These are phyloP conservation scores for Microcebus jonahi DNA, from an alignment of 2,113 vertebrate species.

Conservation along the genomic window DNA sequence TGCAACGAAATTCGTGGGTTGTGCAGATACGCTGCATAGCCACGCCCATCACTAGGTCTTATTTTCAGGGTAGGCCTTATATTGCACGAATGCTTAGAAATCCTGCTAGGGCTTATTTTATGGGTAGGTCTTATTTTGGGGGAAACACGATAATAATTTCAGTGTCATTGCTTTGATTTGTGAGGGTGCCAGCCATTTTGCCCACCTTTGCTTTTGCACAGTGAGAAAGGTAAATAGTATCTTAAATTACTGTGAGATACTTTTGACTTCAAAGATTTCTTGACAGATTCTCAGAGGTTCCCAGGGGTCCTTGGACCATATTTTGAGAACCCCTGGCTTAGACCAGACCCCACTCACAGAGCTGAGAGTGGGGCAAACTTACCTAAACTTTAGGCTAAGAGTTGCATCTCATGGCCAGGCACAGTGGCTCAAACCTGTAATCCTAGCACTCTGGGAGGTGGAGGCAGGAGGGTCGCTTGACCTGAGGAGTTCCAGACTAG, in stretches of 20 bases:
- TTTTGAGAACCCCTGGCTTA: background rate
- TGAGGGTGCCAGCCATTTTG: background rate
- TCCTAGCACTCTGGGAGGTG: too few relatives aligned
- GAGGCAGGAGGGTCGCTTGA: too few relatives aligned
- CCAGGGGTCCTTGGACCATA: background rate
- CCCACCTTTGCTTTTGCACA: background rate
- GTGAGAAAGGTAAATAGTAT: background rate
- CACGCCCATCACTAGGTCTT: too few relatives aligned
- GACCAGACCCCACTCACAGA: background rate
- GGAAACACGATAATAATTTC: background rate
- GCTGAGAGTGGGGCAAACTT: background rate
- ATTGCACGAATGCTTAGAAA: too few relatives aligned
- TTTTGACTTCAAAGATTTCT: background rate
- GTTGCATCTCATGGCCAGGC: background rate
- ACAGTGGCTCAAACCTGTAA: too few relatives aligned
- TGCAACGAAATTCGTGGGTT: too few relatives aligned
- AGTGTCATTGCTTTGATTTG: background rate
- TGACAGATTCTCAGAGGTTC: background rate
- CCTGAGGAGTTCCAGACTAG: too few relatives aligned
- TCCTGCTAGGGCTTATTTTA: too few relatives aligned
- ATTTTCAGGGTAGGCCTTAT: too few relatives aligned
- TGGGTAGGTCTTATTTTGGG: too few relatives aligned
- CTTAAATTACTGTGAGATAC: background rate
- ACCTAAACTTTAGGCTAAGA: background rate
- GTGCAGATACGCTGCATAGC: too few relatives aligned